Conservation (phyloP, 2,113 vertebrate genomes). For the Catharus minimus region DNA sequence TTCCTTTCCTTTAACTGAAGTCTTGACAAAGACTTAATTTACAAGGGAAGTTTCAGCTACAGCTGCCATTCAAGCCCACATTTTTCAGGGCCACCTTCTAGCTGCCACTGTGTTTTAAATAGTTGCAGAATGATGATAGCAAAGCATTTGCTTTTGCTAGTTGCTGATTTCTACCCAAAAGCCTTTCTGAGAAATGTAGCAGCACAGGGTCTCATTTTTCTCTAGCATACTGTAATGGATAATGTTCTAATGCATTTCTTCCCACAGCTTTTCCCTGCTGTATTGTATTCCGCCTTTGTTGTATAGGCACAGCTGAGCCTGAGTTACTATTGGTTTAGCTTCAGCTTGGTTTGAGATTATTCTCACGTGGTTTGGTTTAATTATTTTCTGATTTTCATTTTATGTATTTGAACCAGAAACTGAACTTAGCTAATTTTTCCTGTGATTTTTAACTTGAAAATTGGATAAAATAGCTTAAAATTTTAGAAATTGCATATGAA, state of each 20-base stretch:
- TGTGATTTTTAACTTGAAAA: constrained; percentile 27
- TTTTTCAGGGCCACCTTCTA: background rate
- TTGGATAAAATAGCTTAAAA: background rate
- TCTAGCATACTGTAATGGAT: constrained; percentile 6
- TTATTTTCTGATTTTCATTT: constrained; percentile 53
- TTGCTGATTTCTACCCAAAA: constrained; percentile 22
- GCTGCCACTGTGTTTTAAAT: background rate
- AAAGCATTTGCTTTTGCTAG: background rate
- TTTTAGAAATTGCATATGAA: background rate
- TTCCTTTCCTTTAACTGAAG: constrained; percentile 22
- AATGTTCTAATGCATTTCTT: constrained; percentile 14
- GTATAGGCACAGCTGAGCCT: constrained; percentile 49
- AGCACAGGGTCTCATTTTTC: constrained; percentile 10
- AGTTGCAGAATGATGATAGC: background rate
- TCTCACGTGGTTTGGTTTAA: constrained; percentile 53
- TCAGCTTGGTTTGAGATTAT: constrained; percentile 52
- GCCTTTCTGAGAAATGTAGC: background rate
- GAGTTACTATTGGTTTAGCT: constrained; percentile 50
- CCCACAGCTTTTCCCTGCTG: background rate
- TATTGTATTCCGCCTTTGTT: constrained; percentile 60
- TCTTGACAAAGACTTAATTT: constrained; percentile 30
- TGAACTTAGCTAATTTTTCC: constrained; percentile 3
- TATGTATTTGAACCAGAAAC: constrained; percentile 42
- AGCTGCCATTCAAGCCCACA: background rate
- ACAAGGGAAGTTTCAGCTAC: constrained; percentile 6